Evolutionary conservation across 2,113 vertebrate species (phyloP).

Genomic region (Cottus gobio): DNA sequence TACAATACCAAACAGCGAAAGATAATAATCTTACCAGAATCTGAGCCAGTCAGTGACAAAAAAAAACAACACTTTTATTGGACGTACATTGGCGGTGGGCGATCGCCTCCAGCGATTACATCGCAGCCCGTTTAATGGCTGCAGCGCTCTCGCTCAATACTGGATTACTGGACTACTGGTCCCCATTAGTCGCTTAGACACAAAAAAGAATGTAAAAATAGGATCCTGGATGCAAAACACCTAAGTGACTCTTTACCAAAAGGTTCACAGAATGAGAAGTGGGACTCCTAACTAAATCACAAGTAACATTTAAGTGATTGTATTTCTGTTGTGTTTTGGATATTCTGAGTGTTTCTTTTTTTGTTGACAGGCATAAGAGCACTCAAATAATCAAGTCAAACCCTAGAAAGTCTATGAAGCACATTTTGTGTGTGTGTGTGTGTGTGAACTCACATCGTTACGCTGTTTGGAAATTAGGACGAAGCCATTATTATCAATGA

Average conservation of each 20-base stretch:
- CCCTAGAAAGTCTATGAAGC: neutral
- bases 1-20: neutral
- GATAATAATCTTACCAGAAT: neutral
- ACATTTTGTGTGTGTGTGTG: constrained; percentile 16
- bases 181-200: neutral
- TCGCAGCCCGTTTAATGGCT: neutral
- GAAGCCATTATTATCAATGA: constrained; percentile 81
- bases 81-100: neutral
- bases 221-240: neutral
- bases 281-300: neutral
- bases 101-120: neutral
- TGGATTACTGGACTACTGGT: neutral
- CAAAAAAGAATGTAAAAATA: neutral
- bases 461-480: constrained; percentile 75
- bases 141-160: neutral
- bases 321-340: neutral
- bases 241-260: neutral
- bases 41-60: neutral
- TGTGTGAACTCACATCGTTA: constrained; percentile 66
- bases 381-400: constrained; percentile 42
- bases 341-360: neutral
- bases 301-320: neutral
- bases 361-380: constrained; percentile 1
- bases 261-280: neutral
- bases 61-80: neutral